phyloP scores from a whole-genome alignment of 2,797 vertebrate genomes.

The Euphonia xanthogaster region DNA sequence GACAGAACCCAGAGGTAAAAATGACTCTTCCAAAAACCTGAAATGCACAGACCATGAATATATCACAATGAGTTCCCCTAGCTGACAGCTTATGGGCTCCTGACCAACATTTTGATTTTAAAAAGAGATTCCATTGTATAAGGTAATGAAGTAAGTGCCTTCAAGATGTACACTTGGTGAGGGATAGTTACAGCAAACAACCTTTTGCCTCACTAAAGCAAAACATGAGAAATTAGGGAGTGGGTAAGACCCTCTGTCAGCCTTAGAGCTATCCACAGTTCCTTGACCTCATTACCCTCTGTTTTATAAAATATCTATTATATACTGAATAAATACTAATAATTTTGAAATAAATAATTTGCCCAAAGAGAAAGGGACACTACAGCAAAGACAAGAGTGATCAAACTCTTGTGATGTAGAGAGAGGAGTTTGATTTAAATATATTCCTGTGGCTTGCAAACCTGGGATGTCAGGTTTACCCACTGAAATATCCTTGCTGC shows the following conservation, averaged over 20 bases:
- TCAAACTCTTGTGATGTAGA: not conserved
- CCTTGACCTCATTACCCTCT: not conserved
- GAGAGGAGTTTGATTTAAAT: not conserved
- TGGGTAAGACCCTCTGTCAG: not conserved
- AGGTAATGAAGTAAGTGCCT: slow-evolving; percentile 22
- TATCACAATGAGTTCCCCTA: not conserved
- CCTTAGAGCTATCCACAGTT: not conserved
- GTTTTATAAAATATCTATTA: not conserved
- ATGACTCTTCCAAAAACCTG: not conserved
- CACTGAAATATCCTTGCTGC: not conserved
- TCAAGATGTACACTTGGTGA: not conserved
- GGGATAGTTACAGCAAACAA: not conserved
- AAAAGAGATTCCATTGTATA: not conserved
- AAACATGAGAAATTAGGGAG: not conserved
- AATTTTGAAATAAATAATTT: not conserved
- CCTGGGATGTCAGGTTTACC: not conserved
- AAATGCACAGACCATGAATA: not conserved
- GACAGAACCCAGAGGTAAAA: slow-evolving; percentile 40
- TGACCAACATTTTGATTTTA: slow-evolving; percentile 19
- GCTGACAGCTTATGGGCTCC: slow-evolving; percentile 15
- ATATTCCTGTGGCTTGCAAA: not conserved
- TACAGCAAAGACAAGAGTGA: not conserved
- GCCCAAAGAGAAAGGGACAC: not conserved
- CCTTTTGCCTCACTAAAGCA: not conserved
- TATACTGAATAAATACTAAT: not conserved